These are phyloP conservation scores for Oxystoma pomonae DNA, from an alignment of 2,888 invertebrate genomes.

Conservation along the genomic window DNA sequence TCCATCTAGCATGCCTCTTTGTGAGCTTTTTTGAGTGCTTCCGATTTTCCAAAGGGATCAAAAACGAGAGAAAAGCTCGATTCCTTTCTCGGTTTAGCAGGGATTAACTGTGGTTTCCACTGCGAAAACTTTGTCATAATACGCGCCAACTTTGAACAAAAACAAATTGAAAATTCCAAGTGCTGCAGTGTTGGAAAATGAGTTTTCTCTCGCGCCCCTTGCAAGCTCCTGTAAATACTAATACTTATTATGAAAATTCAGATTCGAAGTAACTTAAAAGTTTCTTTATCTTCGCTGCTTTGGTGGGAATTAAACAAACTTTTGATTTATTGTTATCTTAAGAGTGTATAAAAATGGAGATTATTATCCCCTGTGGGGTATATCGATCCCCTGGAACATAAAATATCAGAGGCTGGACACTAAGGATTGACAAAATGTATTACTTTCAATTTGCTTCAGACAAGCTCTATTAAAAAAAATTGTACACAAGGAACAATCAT, in stretches of 20 bases:
- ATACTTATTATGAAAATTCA: background rate
- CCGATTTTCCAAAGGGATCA: background rate
- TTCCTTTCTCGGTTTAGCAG: background rate
- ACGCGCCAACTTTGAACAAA: background rate
- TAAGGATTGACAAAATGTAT: too few species aligned
- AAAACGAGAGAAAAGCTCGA: background rate
- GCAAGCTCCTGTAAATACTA: background rate
- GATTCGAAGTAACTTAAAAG: background rate
- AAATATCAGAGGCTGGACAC: too few species aligned
- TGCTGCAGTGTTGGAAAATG: background rate
- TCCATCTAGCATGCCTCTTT: too few species aligned
- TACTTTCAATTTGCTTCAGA: too few species aligned
- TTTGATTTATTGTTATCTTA: too few species aligned
- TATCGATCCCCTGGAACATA: too few species aligned
- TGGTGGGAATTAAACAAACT: too few species aligned
- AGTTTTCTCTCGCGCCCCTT: background rate
- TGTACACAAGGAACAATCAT: too few species aligned
- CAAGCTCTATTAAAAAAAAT: too few species aligned
- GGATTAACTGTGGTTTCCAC: background rate
- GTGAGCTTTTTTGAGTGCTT: background rate
- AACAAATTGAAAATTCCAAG: background rate
- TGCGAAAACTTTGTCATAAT: background rate
- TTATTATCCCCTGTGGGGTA: too few species aligned
- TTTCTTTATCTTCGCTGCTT: background rate
- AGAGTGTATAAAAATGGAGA: too few species aligned